Conservation (phyloP, 92 coral and sea anemone species). For the Paramuricea clavata region DNA sequence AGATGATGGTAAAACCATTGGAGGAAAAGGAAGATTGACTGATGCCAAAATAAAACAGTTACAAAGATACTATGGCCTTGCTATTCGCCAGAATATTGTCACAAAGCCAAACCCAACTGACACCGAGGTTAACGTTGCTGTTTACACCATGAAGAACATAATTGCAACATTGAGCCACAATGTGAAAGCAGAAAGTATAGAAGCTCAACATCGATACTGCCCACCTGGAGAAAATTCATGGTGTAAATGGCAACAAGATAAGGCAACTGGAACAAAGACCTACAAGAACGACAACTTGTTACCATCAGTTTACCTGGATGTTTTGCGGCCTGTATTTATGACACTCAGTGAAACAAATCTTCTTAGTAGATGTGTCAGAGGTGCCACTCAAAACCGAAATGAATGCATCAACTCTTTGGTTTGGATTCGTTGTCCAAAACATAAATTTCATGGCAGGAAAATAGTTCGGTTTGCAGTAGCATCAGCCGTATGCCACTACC, state of each 20-base stretch:
- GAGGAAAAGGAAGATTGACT: background rate
- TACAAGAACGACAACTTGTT: conserved; percentile 1
- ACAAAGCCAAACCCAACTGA: background rate
- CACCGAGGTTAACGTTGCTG: conserved; percentile 6
- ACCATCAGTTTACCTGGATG: conserved; percentile 51
- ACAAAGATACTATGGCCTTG: background rate
- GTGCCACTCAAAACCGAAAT: conserved; percentile 61
- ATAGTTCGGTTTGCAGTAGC: conserved; percentile 16
- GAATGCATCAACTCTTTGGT: conserved; percentile 68
- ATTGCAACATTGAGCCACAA: conserved; percentile 33
- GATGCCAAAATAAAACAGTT: background rate
- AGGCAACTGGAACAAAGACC: conserved; percentile 41
- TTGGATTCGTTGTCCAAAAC: conserved; percentile 53
- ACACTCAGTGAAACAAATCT: conserved; percentile 44
- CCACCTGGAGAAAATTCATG: conserved; percentile 43
- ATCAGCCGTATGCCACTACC: conserved; percentile 28
- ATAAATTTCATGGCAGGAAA: conserved; percentile 40
- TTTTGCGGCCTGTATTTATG: conserved; percentile 46
- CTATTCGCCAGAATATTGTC: background rate
- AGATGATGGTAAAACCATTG: background rate
- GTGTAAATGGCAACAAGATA: conserved; percentile 70
- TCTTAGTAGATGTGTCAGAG: conserved; percentile 51
- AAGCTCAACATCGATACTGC: conserved; percentile 31
- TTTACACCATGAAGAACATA: conserved; percentile 9
- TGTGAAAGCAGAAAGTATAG: background rate